phyloP scores from a whole-genome alignment of 2,888 invertebrate genomes.

The Seladonia tumulorum region DNA sequence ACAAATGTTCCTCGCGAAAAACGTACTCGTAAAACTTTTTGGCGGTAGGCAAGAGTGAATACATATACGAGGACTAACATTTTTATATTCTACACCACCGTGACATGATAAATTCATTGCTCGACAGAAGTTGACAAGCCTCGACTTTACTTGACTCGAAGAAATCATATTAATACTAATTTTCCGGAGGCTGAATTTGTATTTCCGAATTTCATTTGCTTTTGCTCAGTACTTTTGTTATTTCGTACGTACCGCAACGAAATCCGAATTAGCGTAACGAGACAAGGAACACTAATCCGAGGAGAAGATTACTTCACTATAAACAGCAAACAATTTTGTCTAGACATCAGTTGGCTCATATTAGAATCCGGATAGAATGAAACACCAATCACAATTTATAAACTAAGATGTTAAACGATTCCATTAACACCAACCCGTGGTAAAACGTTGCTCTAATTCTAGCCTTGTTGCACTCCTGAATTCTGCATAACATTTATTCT shows the following conservation, averaged over 20 bases:
- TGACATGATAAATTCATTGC: background rate
- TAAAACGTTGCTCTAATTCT: background rate
- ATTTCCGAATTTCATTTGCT: background rate
- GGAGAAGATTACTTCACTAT: background rate
- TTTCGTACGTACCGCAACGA: background rate
- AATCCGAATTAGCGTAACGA: constrained; percentile 2
- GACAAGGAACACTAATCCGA: background rate
- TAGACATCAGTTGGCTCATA: background rate
- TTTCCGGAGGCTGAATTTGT: background rate
- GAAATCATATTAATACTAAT: background rate
- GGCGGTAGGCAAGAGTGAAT: background rate
- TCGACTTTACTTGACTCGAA: background rate
- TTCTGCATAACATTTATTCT: background rate
- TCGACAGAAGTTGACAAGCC: background rate
- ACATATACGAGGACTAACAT: background rate
- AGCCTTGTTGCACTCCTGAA: constrained; percentile 19
- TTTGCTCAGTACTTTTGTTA: constrained; percentile 4
- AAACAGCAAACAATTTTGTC: background rate
- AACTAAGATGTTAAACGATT: background rate
- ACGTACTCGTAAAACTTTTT: background rate
- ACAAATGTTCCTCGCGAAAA: background rate
- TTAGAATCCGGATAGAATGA: background rate
- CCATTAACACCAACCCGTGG: background rate
- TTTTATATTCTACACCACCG: background rate
- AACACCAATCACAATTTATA: background rate